A percentile compares a stretch with the other conserved stretches of the same genome.
Conservation (phyloP, 2,888 invertebrate genomes). For the Yponomeuta malinellus region DNA sequence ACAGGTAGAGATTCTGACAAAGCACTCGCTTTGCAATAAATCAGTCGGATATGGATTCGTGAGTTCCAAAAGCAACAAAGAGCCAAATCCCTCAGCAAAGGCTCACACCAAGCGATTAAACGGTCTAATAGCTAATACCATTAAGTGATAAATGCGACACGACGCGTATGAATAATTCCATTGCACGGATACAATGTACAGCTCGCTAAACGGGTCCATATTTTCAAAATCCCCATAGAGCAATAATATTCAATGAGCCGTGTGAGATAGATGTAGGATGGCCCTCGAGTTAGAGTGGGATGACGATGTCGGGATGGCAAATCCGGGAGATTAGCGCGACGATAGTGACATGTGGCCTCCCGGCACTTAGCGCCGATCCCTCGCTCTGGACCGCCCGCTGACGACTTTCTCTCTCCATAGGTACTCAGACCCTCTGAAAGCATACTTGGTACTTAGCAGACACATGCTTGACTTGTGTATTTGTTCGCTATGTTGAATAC, state of each 20-base stretch:
- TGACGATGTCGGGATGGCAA: conserved; percentile 68
- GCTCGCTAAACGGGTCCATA: conserved; percentile 74
- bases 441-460: neutral
- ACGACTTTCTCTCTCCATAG: conserved; percentile 12
- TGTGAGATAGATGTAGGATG: conserved; percentile 55
- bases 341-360: conserved; percentile 73
- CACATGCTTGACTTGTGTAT: neutral
- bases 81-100: conserved; percentile 34
- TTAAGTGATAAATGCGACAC: conserved; percentile 74
- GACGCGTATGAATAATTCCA: conserved; percentile 72
- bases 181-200: conserved; percentile 72
- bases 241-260: conserved; percentile 74
- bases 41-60: neutral
- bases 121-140: conserved; percentile 71
- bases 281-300: conserved; percentile 42
- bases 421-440: neutral
- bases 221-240: conserved; percentile 76
- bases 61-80: neutral
- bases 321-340: conserved; percentile 74
- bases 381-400: conserved; percentile 22
- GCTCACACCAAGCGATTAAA: conserved; percentile 70
- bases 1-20: neutral
- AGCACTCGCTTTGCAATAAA: neutral
- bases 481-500: neutral
- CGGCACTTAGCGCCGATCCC: conserved; percentile 60